Evolutionary conservation across 2,113 vertebrate genomes (phyloP).

Genomic region (Electrona antarctica): DNA sequence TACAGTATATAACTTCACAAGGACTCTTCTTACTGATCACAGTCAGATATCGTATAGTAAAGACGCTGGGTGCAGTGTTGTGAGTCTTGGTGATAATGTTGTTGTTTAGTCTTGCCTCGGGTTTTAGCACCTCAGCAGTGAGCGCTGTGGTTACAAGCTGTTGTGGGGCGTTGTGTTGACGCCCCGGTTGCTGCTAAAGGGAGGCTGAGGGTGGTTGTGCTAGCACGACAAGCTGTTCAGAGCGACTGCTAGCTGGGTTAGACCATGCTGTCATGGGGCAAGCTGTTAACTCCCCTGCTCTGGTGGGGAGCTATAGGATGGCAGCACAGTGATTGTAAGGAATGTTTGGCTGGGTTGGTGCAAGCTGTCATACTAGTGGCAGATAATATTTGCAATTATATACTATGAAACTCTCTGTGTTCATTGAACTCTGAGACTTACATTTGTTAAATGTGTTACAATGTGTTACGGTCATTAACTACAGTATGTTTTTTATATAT

Average conservation of each 20-base stretch:
- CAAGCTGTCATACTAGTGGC: constrained; percentile 44
- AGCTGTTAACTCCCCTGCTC: constrained; percentile 51
- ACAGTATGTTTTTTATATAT: too few relatives aligned
- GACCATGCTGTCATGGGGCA: constrained; percentile 60
- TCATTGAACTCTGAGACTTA: too few relatives aligned
- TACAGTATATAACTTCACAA: neutral
- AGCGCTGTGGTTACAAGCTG: constrained; percentile 63
- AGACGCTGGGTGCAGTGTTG: constrained; percentile 35
- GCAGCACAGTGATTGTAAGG: constrained; percentile 37
- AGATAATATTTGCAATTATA: too few relatives aligned
- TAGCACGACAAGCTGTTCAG: constrained; percentile 57
- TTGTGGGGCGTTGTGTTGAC: constrained; percentile 59
- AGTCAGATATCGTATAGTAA: constrained; percentile 31
- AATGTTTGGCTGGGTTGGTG: constrained; percentile 35
- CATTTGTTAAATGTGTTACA: too few relatives aligned
- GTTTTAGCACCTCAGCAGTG: constrained; percentile 70
- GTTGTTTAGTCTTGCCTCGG: constrained; percentile 50
- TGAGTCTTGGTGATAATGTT: constrained; percentile 33
- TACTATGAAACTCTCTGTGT: too few relatives aligned
- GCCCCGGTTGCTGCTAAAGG: constrained; percentile 52
- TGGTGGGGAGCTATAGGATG: constrained; percentile 35
- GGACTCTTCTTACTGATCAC: constrained; percentile 28
- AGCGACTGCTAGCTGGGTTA: constrained; percentile 41
- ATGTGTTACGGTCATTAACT: too few relatives aligned
- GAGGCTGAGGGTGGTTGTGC: constrained; percentile 21